Conservation (phyloP, 53 echinoderm and acorn worm species). For the Crossaster papposus region DNA sequence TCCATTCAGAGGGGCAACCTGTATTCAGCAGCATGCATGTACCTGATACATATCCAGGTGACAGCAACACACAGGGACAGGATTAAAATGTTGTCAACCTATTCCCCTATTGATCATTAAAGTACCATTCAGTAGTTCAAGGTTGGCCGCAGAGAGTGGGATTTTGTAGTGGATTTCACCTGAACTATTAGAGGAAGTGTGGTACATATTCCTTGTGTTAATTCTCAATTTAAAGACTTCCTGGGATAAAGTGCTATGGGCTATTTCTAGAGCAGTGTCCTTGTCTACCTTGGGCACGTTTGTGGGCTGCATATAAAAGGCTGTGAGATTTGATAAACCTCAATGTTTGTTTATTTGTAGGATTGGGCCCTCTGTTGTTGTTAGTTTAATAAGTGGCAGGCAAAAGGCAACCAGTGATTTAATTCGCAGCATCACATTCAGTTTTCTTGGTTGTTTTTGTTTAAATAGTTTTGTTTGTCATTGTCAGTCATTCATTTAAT, state of each 20-base stretch:
- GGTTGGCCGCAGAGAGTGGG: background rate
- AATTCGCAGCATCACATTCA: background rate
- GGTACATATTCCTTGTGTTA: background rate
- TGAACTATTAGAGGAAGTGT: background rate
- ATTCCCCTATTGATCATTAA: background rate
- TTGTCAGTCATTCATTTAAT: background rate
- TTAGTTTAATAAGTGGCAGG: too few relatives aligned
- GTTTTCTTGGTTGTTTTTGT: background rate
- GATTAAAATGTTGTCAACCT: background rate
- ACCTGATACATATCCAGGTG: background rate
- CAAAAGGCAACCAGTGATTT: too few relatives aligned
- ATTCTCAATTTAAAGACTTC: background rate
- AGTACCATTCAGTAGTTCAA: background rate
- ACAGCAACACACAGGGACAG: background rate
- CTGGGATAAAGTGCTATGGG: background rate
- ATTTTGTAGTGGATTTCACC: background rate
- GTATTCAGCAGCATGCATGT: background rate
- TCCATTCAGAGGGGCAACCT: background rate
- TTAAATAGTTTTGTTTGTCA: background rate
- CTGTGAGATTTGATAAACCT: background rate
- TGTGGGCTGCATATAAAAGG: background rate
- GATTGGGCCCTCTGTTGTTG: background rate
- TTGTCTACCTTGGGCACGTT: background rate
- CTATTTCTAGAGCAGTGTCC: background rate
- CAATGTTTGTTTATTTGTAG: background rate